Evolutionary conservation across 2,113 vertebrate genomes (phyloP).

Genomic region (Neotoma lepida): DNA sequence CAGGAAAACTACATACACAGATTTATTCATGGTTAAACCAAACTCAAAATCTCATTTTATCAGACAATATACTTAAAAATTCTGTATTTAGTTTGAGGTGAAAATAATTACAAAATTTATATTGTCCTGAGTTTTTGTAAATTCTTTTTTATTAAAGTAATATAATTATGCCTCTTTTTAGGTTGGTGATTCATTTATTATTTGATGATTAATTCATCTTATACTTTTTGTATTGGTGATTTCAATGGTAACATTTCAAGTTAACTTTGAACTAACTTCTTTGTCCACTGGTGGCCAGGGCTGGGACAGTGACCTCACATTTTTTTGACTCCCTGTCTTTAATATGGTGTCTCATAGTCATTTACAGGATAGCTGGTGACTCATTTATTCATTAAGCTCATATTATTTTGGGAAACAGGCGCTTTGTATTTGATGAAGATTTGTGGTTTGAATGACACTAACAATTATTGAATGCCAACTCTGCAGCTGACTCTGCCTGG

Average conservation of each 20-base stretch:
- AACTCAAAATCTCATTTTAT: slow-evolving; percentile 8
- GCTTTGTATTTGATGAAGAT: neutral
- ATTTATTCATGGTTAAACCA: neutral
- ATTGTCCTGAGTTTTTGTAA: neutral
- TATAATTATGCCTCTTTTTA: neutral
- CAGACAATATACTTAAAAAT: neutral
- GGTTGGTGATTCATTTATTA: neutral
- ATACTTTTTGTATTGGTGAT: neutral
- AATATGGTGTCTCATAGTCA: neutral
- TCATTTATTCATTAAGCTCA: neutral
- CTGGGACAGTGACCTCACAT: neutral
- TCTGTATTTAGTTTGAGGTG: neutral
- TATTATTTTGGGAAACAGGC: neutral
- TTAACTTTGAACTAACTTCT: neutral
- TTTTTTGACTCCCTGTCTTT: neutral
- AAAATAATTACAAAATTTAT: neutral
- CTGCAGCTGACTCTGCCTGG: neutral
- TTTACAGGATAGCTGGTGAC: neutral
- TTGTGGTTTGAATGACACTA: neutral
- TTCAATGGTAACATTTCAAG: neutral
- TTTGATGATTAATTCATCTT: neutral
- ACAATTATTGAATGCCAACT: neutral
- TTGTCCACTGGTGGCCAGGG: neutral
- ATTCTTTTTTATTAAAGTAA: neutral
- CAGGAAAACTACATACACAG: neutral